Evolutionary conservation across 2,888 invertebrate genomes (phyloP), one percentile per base, ranked within the genome.

Genomic region (Lamellibrachia satsuma): DNA sequence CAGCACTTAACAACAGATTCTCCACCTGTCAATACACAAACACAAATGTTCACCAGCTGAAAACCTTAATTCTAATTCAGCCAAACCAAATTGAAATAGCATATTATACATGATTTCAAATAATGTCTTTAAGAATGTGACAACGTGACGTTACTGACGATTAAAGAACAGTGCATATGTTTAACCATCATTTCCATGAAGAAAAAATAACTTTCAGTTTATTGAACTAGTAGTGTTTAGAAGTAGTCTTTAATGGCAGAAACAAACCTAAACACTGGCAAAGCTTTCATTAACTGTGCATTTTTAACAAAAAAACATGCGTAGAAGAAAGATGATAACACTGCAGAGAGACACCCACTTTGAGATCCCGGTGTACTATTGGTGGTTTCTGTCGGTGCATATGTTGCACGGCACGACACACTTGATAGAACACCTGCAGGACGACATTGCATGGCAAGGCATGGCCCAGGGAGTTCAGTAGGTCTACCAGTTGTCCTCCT

Each of bases 291-390:
- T 60, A 15, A 15, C 60, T 15, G 60, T 60, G 60, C 60, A 15
- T 60, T 11, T 60, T 60, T 22, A 75, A 11, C 75, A 75, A 2
- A 7, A 52, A 91, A 90, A 91, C 22, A 3, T 7, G 27, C 7
- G 39, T 91, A 91, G 22, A 91, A 15, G 91, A 91, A 15, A 52
- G 52, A 27, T 52, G 27, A n/a, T 15, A 52, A 52, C n/a, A 91
- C 52, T 91, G 27, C 15, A 27, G 27, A 91, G 52, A 91, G 52
- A 27, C 52, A 90, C 93, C 92, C 97, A 98, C 97, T 97, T 99
- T 99, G 95, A 99, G 97, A 97, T 99, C 99, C 95, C 99, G 97
- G 97, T 99, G 99, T 91, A 98, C 98, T 93, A 99, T 98, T n/a
- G 99, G 98, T 90, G 98, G 98, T 91, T 97, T 97, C 96, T 98